phyloP scores from a whole-genome alignment of 2,113 vertebrate genomes.

The Bufo gargarizans region DNA sequence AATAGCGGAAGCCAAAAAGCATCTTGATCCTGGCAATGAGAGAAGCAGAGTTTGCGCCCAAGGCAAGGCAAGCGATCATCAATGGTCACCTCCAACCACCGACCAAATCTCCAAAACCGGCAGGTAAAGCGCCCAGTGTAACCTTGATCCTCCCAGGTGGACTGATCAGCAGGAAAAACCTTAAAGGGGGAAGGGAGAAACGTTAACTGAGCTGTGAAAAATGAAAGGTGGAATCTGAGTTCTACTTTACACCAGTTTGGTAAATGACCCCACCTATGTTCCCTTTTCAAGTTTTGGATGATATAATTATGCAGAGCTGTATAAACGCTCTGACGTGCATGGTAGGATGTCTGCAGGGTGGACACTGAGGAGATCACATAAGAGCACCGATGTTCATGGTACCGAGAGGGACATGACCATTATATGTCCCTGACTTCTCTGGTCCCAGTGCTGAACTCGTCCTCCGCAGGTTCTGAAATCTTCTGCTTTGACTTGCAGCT shows the following conservation, averaged over 20 bases:
- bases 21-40: conserved; percentile 83
- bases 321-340: neutral
- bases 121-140: conserved; percentile 86
- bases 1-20: conserved; percentile 92
- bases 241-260: too few species aligned
- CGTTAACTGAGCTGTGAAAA: neutral
- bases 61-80: conserved; percentile 92
- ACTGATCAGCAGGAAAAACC: conserved; percentile 87
- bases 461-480: too few species aligned
- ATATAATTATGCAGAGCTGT: neutral
- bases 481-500: too few species aligned
- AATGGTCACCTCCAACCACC: conserved; percentile 86
- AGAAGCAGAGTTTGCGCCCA: conserved; percentile 88
- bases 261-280: too few species aligned
- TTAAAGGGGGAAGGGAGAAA: conserved; percentile 56
- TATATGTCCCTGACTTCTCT: too few species aligned
- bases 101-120: conserved; percentile 86
- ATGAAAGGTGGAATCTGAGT: too few species aligned
- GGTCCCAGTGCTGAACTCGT: too few species aligned
- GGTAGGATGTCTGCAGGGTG: neutral
- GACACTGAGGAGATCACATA: too few species aligned
- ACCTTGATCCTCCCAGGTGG: conserved; percentile 79
- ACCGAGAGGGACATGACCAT: too few species aligned
- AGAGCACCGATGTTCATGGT: too few species aligned
- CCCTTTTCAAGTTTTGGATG: too few species aligned